These are phyloP conservation scores for Pluvialis apricaria DNA, from an alignment of 2,113 vertebrate species.

Conservation along the genomic window DNA sequence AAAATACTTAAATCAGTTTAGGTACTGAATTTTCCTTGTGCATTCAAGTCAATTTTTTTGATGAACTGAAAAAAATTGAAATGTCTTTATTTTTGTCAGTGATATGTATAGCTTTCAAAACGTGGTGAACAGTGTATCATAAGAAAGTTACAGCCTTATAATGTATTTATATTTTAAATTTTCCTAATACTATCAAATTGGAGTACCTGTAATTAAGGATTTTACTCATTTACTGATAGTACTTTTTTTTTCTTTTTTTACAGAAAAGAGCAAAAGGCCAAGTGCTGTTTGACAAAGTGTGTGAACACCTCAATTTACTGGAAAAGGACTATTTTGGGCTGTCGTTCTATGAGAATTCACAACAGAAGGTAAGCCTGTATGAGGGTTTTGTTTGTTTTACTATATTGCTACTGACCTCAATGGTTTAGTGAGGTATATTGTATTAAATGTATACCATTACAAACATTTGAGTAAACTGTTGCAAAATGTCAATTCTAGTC, in stretches of 20 bases:
- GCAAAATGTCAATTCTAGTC: background rate
- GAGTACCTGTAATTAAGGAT: background rate
- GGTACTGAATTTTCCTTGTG: background rate
- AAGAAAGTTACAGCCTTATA: background rate
- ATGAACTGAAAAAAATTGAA: background rate
- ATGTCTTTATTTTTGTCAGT: background rate
- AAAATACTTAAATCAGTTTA: background rate
- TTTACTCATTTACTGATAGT: background rate
- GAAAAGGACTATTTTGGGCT: conserved; percentile 89
- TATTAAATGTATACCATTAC: background rate
- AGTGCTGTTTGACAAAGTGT: conserved; percentile 80
- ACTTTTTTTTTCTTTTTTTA: background rate
- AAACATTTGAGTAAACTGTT: background rate
- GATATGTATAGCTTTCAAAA: background rate
- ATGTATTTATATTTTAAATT: background rate
- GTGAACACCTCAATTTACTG: conserved; percentile 85
- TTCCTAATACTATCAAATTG: fast-evolving
- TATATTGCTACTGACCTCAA: background rate
- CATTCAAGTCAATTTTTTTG: background rate
- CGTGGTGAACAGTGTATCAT: background rate
- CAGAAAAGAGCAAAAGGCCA: conserved; percentile 86
- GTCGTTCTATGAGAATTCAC: conserved; percentile 74
- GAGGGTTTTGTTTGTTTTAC: background rate
- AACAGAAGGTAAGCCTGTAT: conserved; percentile 77
- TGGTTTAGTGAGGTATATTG: background rate